Base-by-base conservation (phyloP, 2,113 vertebrate genomes). In the Shinisaurus crocodilurus region DNA sequence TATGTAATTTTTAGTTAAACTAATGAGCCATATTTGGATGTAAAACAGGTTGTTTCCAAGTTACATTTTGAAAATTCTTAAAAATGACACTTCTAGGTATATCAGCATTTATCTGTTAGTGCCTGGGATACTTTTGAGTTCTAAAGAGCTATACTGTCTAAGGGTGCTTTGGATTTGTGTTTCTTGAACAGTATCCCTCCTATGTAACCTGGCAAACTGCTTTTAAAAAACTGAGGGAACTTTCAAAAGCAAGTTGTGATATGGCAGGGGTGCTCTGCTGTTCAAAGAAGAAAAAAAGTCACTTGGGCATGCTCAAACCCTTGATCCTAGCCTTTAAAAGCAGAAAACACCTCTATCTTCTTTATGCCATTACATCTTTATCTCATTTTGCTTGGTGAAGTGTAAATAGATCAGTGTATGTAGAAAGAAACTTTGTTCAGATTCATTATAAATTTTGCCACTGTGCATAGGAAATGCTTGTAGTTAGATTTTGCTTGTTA, bases 351-450 rank as follows among this genome's bases (percentile, higher is more conserved):
- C 3, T 85, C 32, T 34, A 43, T 85, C 70, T n/a, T 34, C 15
- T 48, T 74, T 74, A 86, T 54, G 43, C 67, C 48, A 45, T 72
- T 82, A 77, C 13, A 63, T 72, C 37, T 67, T 8, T 54, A 40
- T 48, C 27, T 27, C 45, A 72, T 82, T 82, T 54, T 70, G 45
- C 65, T 54, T 54, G 63, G 77, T 50, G 27, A 12, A 79, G 34
- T 81, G 75, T 67, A 67, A 88, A 48, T 67, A 65, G 37, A 57
- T 54, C 23, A 40, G 67, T 90, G 86, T 23, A 40, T 86, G 85
- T 29, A 29, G n/a, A 60, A 48, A 57, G 12, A 86, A 20, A 75
- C 37, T 57, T 45, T 79, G 75, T 79, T 34, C n/a, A 48, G 8
- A 45, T 34, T 32, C 75, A 67, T 12, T 63, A 34, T 63, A 76